These are phyloP conservation scores for Caenorhabditis becei DNA, from an alignment of 2,888 invertebrate genomes.

Conservation along the genomic window DNA sequence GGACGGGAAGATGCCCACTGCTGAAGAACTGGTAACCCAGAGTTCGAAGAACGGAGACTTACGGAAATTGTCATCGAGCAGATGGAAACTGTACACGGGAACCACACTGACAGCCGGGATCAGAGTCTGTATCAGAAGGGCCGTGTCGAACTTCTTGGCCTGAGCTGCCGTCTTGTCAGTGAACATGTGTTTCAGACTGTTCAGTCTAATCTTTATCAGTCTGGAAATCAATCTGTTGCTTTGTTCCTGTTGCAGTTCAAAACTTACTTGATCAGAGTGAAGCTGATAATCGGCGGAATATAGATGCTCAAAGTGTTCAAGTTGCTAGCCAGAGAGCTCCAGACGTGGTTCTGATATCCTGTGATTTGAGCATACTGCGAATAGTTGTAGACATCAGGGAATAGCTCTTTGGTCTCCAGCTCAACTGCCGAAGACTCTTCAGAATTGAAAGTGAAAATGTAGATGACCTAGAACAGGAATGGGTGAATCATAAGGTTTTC, in stretches of 20 bases:
- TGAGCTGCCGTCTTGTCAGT: slow-evolving; percentile 45
- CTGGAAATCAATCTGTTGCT: slow-evolving; percentile 4
- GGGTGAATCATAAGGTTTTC: background rate
- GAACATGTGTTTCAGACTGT: slow-evolving; percentile 42
- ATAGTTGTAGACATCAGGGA: slow-evolving; percentile 13
- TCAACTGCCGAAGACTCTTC: slow-evolving; percentile 20
- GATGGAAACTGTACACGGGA: slow-evolving; percentile 35
- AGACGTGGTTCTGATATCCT: slow-evolving; percentile 31
- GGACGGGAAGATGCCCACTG: background rate
- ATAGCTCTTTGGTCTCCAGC: slow-evolving; percentile 11
- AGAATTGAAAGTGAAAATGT: slow-evolving; percentile 24
- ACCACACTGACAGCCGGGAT: slow-evolving; percentile 38
- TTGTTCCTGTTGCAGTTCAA: background rate
- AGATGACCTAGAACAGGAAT: slow-evolving; percentile 24
- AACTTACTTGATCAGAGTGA: slow-evolving; percentile 24
- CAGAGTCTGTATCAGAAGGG: slow-evolving; percentile 35
- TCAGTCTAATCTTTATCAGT: slow-evolving; percentile 28
- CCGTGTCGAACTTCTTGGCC: slow-evolving; percentile 34
- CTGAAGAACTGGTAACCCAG: background rate
- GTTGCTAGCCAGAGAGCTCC: slow-evolving; percentile 29
- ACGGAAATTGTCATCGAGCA: slow-evolving; percentile 2
- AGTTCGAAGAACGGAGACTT: background rate
- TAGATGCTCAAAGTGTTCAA: slow-evolving; percentile 40
- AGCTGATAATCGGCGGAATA: slow-evolving; percentile 29
- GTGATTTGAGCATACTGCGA: slow-evolving; percentile 31